Percentiles rank a stretch among this genome's conserved stretches.
Conservation (phyloP, 2,113 vertebrate genomes). For the Motacilla alba region DNA sequence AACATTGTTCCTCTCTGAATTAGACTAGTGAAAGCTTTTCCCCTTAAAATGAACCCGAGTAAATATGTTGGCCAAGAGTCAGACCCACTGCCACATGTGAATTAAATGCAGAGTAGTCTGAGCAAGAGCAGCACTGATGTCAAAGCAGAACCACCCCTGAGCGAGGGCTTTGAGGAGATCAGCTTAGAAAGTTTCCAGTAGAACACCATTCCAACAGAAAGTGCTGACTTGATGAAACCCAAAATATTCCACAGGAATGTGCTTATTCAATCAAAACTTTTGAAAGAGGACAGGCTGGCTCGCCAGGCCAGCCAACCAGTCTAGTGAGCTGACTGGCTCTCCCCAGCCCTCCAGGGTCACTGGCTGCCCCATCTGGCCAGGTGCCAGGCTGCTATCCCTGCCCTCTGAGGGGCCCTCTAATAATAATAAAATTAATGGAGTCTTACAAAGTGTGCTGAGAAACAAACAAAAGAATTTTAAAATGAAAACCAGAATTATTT, state of each 20-base stretch:
- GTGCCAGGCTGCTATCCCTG: neutral
- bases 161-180: neutral
- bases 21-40: neutral
- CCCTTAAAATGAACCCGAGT: neutral
- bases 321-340: slow-evolving; percentile 17
- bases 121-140: neutral
- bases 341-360: neutral
- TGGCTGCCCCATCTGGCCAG: slow-evolving; percentile 20
- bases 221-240: slow-evolving; percentile 60
- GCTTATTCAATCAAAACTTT: slow-evolving; percentile 60
- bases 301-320: neutral
- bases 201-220: slow-evolving; percentile 36
- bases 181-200: slow-evolving; percentile 19
- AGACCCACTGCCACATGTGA: neutral
- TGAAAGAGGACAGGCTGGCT: slow-evolving; percentile 1
- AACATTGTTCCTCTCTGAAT: neutral
- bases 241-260: slow-evolving; percentile 61
- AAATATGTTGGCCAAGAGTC: neutral
- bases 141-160: neutral
- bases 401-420: neutral
- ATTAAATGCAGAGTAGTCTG: neutral
- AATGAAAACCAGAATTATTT: neutral
- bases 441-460: neutral
- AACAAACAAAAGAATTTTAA: neutral
- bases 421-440: neutral